A percentile compares a stretch with the other conserved stretches of the same genome.
Conservation (phyloP, 2,113 vertebrate genomes). For the Pipra filicauda region DNA sequence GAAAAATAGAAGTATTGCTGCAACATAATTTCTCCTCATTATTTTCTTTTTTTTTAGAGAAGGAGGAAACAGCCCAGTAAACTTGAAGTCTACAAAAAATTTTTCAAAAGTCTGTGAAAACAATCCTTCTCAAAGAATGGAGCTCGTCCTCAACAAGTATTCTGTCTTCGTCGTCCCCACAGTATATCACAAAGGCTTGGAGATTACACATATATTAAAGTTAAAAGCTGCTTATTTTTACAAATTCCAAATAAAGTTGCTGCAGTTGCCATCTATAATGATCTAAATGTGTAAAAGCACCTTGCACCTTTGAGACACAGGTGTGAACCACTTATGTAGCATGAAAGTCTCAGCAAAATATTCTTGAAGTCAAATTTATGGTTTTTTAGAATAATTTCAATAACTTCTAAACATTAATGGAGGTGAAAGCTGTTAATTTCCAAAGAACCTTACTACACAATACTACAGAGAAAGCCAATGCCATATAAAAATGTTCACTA, state of each 20-base stretch:
- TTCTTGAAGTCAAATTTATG: neutral
- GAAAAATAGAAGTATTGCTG: neutral
- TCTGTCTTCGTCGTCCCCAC: neutral
- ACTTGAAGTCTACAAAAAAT: neutral
- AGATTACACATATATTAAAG: neutral
- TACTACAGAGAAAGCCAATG: neutral
- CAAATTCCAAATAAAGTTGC: neutral
- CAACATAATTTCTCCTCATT: neutral
- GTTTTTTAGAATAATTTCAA: neutral
- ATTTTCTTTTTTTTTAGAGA: neutral
- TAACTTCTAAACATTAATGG: neutral
- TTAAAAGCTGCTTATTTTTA: neutral
- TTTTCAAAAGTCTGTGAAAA: neutral
- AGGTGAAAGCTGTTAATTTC: neutral
- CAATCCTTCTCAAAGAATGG: neutral
- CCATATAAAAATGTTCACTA: neutral
- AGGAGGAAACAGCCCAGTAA: neutral
- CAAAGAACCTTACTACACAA: neutral
- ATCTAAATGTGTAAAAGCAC: neutral
- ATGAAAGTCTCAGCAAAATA: neutral
- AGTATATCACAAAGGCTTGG: neutral
- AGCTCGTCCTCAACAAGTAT: neutral
- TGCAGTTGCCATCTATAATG: neutral
- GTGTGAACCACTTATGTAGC: neutral
- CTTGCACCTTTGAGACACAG: neutral